phyloP scores from a whole-genome alignment of 2,113 vertebrate species.

The Pandion haliaetus region DNA sequence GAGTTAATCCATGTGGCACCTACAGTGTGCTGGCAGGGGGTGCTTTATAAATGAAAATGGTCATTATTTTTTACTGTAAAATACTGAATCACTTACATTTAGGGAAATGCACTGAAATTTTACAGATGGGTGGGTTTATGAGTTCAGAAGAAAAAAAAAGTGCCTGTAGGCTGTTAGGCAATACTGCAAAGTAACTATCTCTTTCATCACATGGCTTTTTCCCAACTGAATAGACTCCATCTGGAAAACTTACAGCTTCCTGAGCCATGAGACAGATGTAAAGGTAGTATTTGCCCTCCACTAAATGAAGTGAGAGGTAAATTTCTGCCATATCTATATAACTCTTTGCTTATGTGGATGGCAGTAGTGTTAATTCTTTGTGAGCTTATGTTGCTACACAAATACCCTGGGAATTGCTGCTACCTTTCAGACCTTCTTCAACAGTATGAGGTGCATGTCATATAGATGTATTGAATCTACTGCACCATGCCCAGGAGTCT shows the following conservation, averaged over 20 bases:
- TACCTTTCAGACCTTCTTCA: neutral
- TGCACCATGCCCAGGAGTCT: neutral
- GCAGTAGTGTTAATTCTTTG: neutral
- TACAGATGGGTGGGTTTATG: conserved; percentile 27
- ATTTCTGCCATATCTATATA: neutral
- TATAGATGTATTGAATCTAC: neutral
- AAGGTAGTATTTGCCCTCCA: neutral
- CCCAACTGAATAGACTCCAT: neutral
- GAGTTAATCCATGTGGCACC: conserved; percentile 39
- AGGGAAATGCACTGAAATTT: conserved; percentile 41
- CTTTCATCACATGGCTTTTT: neutral
- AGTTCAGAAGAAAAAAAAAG: neutral
- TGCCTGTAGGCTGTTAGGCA: neutral
- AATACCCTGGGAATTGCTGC: neutral
- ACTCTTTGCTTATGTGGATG: neutral
- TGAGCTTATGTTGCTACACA: neutral
- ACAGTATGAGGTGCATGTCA: accelerated
- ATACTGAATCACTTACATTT: neutral
- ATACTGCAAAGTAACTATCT: neutral
- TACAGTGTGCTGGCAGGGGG: conserved; percentile 19
- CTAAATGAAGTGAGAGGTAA: neutral
- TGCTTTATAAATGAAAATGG: conserved; percentile 32
- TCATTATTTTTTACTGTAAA: conserved; percentile 39
- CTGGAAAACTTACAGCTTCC: neutral
- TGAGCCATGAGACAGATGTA: neutral